These are phyloP conservation scores for Dryobotodes eremita DNA, from an alignment of 2,888 invertebrate genomes.

Conservation along the genomic window DNA sequence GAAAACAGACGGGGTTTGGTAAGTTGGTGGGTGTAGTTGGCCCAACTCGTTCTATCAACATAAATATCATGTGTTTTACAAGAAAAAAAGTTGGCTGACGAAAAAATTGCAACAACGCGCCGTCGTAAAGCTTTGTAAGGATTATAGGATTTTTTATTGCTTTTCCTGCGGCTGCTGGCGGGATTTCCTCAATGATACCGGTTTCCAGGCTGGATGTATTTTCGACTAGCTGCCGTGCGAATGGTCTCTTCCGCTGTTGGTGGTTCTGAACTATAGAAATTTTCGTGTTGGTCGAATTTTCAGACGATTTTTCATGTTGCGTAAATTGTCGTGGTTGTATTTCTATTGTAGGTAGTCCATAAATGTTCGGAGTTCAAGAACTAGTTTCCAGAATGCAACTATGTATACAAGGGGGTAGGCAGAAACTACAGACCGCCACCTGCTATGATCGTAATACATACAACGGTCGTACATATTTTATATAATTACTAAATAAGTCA, in stretches of 20 bases:
- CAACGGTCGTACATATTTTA: too few relatives aligned
- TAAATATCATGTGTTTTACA: constrained; percentile 69
- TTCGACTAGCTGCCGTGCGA: constrained; percentile 41
- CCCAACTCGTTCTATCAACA: constrained; percentile 67
- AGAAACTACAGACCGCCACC: too few relatives aligned
- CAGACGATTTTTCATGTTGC: neutral
- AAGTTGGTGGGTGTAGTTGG: constrained; percentile 51
- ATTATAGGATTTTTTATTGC: constrained; percentile 79
- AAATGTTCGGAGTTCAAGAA: too few relatives aligned
- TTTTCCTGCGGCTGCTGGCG: constrained; percentile 63
- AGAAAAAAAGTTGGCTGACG: constrained; percentile 64
- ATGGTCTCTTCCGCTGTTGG: constrained; percentile 27
- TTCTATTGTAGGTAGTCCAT: neutral
- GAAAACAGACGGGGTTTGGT: constrained; percentile 45
- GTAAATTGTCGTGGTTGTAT: neutral
- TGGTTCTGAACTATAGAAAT: neutral
- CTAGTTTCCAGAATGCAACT: too few relatives aligned
- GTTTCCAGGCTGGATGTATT: constrained; percentile 34
- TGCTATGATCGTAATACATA: too few relatives aligned
- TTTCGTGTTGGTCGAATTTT: neutral
- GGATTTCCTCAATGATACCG: constrained; percentile 57
- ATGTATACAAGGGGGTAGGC: too few relatives aligned
- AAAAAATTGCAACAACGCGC: constrained; percentile 65
- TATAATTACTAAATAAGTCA: too few relatives aligned
- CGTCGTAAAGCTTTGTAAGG: constrained; percentile 79